Evolutionary conservation across 2,797 vertebrate species (phyloP).

Genomic region (Manis javanica): DNA sequence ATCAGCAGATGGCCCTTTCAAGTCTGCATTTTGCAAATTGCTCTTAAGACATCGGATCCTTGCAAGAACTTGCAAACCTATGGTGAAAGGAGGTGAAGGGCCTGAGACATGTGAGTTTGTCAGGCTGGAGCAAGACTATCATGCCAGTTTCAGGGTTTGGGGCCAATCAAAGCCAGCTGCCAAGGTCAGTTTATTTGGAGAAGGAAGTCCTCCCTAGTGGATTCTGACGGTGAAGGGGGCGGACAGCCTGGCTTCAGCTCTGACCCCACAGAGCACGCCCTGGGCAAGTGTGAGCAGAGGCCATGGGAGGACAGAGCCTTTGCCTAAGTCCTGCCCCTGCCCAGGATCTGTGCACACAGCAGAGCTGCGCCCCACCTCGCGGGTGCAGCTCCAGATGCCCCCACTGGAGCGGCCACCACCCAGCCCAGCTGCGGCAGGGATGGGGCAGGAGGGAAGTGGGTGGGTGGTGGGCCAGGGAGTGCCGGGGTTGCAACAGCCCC

Average conservation of each 20-base stretch:
- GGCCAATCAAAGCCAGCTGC: not conserved
- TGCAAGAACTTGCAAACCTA: not conserved
- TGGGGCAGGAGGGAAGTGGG: fast-evolving
- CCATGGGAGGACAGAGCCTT: not conserved
- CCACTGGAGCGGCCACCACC: fast-evolving
- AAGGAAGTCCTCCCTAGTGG: not conserved
- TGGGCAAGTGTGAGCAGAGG: not conserved
- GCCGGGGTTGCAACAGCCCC: not conserved
- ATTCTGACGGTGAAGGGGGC: not conserved
- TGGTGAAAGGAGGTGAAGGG: fast-evolving
- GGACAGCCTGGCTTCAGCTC: not conserved
- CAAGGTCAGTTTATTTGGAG: not conserved
- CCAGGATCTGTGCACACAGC: too few species aligned
- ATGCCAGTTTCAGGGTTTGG: not conserved
- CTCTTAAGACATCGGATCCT: fast-evolving
- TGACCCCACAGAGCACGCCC: not conserved
- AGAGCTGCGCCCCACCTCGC: too few species aligned
- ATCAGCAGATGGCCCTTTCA: fast-evolving
- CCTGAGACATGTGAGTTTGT: fast-evolving
- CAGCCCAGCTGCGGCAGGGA: not conserved
- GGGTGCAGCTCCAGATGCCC: not conserved
- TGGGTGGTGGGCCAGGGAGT: not conserved
- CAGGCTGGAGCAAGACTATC: fast-evolving
- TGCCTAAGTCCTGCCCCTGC: not conserved
- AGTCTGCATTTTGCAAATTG: not conserved